Percentiles rank a stretch among this genome's conserved stretches.
phyloP scores from a whole-genome alignment of 2,113 vertebrate species.

The Mohoua ochrocephala region DNA sequence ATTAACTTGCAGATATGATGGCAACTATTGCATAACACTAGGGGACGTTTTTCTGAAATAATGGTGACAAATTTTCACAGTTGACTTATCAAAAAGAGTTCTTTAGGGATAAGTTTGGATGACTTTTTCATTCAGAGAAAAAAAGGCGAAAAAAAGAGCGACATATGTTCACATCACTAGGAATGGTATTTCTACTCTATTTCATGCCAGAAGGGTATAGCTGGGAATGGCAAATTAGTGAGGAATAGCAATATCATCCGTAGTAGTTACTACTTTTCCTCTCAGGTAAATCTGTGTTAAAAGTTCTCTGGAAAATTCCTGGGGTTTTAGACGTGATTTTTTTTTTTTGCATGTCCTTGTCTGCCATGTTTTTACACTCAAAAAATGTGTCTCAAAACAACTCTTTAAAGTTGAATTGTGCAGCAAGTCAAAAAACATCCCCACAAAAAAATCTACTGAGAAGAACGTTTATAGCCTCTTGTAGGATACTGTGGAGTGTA shows the following conservation, averaged over 20 bases:
- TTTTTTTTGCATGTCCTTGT: neutral
- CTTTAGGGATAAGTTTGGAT: neutral
- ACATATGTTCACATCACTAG: neutral
- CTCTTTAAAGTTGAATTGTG: neutral
- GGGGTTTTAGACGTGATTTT: neutral
- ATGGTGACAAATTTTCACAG: neutral
- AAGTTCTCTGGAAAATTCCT: neutral
- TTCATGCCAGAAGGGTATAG: neutral
- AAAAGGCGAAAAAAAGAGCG: too few relatives aligned
- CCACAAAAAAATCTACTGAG: neutral
- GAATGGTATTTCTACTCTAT: neutral
- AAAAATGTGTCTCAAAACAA: neutral
- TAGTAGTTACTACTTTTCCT: neutral
- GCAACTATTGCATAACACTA: neutral
- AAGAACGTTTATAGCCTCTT: neutral
- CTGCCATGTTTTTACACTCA: neutral
- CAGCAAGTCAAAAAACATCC: neutral
- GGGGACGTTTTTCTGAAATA: neutral
- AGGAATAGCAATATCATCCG: neutral
- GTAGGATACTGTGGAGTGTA: neutral
- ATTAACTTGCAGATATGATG: neutral
- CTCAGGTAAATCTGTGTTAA: neutral
- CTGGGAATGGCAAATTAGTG: neutral
- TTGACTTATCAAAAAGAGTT: neutral
- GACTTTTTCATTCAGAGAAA: neutral